Percentiles rank a stretch among this genome's conserved stretches.
Conservation (phyloP, 2,888 invertebrate genomes). For the Amphimallon solstitiale region DNA sequence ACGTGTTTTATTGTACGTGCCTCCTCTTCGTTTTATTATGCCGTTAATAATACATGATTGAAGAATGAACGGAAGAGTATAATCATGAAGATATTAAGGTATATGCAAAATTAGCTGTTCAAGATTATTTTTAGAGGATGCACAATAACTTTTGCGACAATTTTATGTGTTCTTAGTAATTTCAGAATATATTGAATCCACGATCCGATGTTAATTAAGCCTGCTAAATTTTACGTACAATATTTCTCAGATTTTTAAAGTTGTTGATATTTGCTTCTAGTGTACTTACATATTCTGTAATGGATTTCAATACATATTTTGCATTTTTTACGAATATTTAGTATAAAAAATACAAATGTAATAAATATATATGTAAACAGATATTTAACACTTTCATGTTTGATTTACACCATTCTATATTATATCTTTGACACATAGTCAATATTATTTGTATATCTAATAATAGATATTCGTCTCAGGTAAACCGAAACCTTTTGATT, state of each 20-base stretch:
- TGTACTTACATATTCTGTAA: background rate
- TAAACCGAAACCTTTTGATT: too few species aligned
- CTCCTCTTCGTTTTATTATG: slow-evolving; percentile 46
- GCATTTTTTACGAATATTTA: background rate
- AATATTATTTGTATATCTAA: too few species aligned
- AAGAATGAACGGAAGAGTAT: slow-evolving; percentile 25
- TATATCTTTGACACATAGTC: too few species aligned
- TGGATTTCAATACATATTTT: background rate
- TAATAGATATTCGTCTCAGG: too few species aligned
- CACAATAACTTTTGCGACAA: background rate
- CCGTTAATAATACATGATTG: slow-evolving; percentile 41
- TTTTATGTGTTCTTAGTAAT: slow-evolving; percentile 10
- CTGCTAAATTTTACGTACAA: too few species aligned
- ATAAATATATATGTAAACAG: too few species aligned
- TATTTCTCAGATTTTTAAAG: too few species aligned
- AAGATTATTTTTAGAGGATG: background rate
- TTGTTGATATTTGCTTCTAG: too few species aligned
- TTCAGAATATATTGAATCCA: background rate
- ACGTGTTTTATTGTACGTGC: slow-evolving; percentile 36
- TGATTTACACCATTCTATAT: too few species aligned
- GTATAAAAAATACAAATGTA: too few species aligned
- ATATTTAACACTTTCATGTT: too few species aligned
- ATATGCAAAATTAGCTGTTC: background rate
- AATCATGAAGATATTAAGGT: slow-evolving; percentile 18
- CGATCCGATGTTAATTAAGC: background rate